Evolutionary conservation across 2,113 vertebrate genomes (phyloP), one percentile per base, ranked within the genome.

Genomic region (Callocephalon fimbriatum): DNA sequence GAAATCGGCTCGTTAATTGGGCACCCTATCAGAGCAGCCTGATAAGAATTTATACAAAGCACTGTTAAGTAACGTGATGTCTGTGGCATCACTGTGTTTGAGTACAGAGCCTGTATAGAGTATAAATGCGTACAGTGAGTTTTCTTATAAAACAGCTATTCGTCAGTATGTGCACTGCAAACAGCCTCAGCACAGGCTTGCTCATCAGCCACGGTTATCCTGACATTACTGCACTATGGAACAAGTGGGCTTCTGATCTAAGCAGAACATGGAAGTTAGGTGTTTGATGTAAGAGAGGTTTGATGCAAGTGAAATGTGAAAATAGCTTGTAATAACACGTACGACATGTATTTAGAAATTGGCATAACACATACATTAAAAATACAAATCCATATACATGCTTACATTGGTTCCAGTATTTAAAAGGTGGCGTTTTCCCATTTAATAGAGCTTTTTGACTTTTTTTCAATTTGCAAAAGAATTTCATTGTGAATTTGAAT

Each of bases 51-150:
- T 65, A 10, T 73, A 10, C 29, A 63, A 45, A 79, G 48, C 44
- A 3, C 35, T n/a, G 1, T 48, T 68, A 27, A 63, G 17, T 61
- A 37, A 42, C 0, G 0, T 32, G 70, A 5, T 71, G 16, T 85
- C 56, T 26, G 50, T 31, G 61, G 56, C 68, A 20, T 26, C 1
- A 0, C 61, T 62, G 32, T 9, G 3, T 42, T 66, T 29, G 53
- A 47, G 42, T 16, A 26, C 32, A 29, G 87, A 47, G 51, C 10
- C 44, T 51, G 13, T 51, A 2, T 22, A n/a, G 59, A 37, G 21
- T 22, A 12, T 6, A 37, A 66, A 31, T 38, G 15, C 15, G 1
- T 23, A 1, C 16, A 25, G 51, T 15, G 68, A 38, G 35, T 16
- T 62, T 35, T 58, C 22, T 14, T 50, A 7, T 40, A 9, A 31